Percentiles rank a stretch among this genome's conserved stretches.
Evolutionary conservation across 2,888 invertebrate species (phyloP).

Genomic region (Caenorhabditis sp.): DNA sequence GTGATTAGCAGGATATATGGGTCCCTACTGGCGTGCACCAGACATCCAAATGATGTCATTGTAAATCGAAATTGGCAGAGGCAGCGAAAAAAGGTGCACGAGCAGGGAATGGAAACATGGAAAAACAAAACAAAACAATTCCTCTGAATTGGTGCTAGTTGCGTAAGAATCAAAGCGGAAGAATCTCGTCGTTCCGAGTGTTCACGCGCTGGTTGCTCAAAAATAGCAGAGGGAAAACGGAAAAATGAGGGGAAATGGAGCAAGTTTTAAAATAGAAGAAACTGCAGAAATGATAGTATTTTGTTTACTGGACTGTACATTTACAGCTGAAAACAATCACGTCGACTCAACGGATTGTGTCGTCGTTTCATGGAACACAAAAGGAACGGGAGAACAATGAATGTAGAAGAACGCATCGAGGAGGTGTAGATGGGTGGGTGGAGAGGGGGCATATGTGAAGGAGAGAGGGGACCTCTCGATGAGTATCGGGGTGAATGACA

Average conservation of each 20-base stretch:
- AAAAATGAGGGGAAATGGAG: constrained; percentile 12
- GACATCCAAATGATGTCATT: constrained; percentile 33
- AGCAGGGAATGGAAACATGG: neutral
- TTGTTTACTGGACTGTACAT: constrained; percentile 28
- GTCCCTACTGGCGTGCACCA: constrained; percentile 9
- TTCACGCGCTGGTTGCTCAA: neutral
- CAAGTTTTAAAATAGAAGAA: neutral
- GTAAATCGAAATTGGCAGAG: neutral
- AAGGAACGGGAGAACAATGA: neutral
- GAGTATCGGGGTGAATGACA: neutral
- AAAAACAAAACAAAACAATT: constrained; percentile 9
- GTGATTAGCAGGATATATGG: constrained; percentile 35
- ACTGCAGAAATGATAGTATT: neutral
- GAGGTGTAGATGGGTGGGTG: neutral
- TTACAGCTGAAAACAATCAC: constrained; percentile 48
- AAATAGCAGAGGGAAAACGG: constrained; percentile 3
- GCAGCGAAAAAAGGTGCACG: neutral
- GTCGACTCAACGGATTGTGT: constrained; percentile 8
- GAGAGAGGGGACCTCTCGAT: no score
- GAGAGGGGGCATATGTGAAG: neutral
- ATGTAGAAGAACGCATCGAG: neutral
- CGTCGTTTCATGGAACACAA: constrained; percentile 28
- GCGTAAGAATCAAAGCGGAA: constrained; percentile 1
- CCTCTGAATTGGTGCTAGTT: constrained; percentile 1
- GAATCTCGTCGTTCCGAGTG: neutral